These are phyloP conservation scores for Hylaeus volcanicus DNA, from an alignment of 1,140 invertebrate genomes.

Conservation along the genomic window DNA sequence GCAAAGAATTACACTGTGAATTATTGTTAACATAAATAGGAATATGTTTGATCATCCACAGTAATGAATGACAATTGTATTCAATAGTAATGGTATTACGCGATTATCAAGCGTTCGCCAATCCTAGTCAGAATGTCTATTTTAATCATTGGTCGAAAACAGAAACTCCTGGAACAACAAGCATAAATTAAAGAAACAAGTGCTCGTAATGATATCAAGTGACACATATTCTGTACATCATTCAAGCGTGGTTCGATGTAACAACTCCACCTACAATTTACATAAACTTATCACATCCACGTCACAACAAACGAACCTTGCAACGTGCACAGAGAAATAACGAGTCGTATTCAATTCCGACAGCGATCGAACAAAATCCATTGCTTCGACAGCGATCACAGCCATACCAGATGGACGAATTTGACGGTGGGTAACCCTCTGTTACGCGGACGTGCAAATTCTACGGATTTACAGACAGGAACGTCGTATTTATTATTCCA, in stretches of 20 bases:
- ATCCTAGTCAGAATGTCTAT: constrained; percentile 15
- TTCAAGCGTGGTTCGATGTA: background rate
- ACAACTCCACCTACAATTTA: background rate
- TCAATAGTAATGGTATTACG: constrained; percentile 33
- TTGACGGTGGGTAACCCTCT: background rate
- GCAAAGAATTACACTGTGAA: no score
- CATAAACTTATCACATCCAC: background rate
- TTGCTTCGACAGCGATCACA: background rate
- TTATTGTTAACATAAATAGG: no score
- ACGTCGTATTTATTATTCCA: background rate
- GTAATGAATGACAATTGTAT: constrained; percentile 1
- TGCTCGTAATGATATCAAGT: no score
- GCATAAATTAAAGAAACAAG: no score
- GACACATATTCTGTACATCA: no score
- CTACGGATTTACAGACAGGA: background rate
- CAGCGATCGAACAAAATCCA: background rate
- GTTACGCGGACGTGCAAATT: background rate
- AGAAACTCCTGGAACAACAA: no score
- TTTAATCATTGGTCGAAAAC: background rate
- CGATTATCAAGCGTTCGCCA: constrained; percentile 24
- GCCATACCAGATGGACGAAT: background rate
- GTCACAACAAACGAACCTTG: background rate
- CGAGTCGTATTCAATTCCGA: background rate
- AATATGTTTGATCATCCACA: no score
- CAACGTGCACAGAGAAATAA: background rate